phyloP scores from a whole-genome alignment of 2,888 invertebrate species.

The Xestoiulus laeticollis region DNA sequence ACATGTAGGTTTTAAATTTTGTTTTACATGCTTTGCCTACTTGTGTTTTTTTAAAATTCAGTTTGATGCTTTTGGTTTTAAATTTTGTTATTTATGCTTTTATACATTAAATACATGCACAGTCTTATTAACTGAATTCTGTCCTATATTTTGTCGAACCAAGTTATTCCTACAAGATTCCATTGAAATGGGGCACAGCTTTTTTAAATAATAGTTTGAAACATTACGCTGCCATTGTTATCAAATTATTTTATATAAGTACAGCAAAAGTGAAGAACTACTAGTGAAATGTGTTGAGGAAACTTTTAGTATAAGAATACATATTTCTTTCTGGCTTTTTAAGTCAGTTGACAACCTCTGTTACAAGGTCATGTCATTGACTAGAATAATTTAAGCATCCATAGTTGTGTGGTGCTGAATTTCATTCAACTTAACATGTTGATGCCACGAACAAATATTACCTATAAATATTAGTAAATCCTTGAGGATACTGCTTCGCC shows the following conservation, averaged over 20 bases:
- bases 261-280: too few relatives aligned
- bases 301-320: too few relatives aligned
- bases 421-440: neutral
- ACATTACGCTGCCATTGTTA: neutral
- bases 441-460: neutral
- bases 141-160: neutral
- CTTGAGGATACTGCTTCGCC: neutral
- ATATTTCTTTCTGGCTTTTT: too few relatives aligned
- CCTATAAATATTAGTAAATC: neutral
- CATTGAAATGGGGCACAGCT: neutral
- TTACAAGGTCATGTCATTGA: neutral
- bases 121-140: neutral
- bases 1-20: too few relatives aligned
- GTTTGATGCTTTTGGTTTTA: too few relatives aligned
- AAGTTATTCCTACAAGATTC: neutral
- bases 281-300: neutral
- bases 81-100: too few relatives aligned
- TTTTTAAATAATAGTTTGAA: neutral
- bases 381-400: too few relatives aligned
- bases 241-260: neutral
- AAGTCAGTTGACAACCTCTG: too few relatives aligned
- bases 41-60: too few relatives aligned
- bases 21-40: too few relatives aligned
- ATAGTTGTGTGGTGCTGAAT: too few relatives aligned
- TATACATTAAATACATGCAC: too few relatives aligned